These are phyloP conservation scores for Epirrhoe tristata DNA, from an alignment of 2,888 invertebrate genomes.

Conservation along the genomic window DNA sequence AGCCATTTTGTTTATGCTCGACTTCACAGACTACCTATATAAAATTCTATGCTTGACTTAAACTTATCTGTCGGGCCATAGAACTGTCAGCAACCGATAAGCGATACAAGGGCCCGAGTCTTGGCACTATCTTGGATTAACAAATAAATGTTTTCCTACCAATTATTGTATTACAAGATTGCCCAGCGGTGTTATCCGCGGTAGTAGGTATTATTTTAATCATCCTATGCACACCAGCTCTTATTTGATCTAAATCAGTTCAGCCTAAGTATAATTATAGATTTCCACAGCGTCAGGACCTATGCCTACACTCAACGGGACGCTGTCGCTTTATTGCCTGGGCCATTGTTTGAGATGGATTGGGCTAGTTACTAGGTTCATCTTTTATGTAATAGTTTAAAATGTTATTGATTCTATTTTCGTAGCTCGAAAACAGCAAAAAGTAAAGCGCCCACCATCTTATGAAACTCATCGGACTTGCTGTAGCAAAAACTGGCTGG, in stretches of 20 bases:
- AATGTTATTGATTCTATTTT: neutral
- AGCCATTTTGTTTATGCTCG: conserved; percentile 56
- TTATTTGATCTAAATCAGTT: too few relatives aligned
- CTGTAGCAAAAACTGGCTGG: conserved; percentile 12
- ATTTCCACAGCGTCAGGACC: too few relatives aligned
- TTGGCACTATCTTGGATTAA: neutral
- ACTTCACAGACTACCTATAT: too few relatives aligned
- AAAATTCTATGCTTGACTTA: conserved; percentile 43
- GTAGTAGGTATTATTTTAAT: too few relatives aligned
- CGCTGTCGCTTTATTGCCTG: too few relatives aligned
- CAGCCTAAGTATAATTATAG: too few relatives aligned
- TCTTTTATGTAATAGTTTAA: neutral
- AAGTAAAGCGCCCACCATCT: conserved; percentile 9
- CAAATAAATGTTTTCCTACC: neutral
- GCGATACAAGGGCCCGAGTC: conserved; percentile 7
- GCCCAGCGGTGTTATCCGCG: too few relatives aligned
- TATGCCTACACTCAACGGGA: too few relatives aligned
- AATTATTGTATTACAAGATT: too few relatives aligned
- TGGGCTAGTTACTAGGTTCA: too few relatives aligned
- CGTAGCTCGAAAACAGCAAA: conserved; percentile 2
- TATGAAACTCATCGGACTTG: conserved; percentile 7
- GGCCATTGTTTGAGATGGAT: too few relatives aligned
- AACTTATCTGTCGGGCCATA: conserved; percentile 41
- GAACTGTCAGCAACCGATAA: conserved; percentile 33
- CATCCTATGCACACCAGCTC: too few relatives aligned